These are phyloP conservation scores for Drosophila robusta DNA, from an alignment of 2,888 invertebrate genomes.

Conservation along the genomic window DNA sequence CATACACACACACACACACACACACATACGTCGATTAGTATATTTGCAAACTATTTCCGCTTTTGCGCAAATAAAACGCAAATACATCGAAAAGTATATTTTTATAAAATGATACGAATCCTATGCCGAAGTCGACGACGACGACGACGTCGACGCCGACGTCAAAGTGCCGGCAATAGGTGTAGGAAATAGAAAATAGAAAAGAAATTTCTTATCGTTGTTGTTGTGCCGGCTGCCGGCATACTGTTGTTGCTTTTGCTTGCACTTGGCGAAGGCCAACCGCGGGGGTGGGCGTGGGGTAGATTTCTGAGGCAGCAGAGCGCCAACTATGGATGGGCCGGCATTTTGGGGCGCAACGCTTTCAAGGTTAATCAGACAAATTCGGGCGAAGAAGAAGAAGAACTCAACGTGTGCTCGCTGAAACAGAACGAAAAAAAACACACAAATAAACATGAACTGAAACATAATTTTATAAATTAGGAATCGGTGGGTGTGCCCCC, in stretches of 20 bases:
- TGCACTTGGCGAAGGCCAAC: conserved; percentile 52
- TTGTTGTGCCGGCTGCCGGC: conserved; percentile 60
- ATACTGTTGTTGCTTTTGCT: conserved; percentile 41
- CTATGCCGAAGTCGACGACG: conserved; percentile 12
- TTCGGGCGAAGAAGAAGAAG: conserved; percentile 36
- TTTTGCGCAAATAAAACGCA: conserved; percentile 59
- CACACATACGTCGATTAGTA: conserved; percentile 18
- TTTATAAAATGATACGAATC: conserved; percentile 31
- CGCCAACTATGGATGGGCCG: conserved; percentile 18
- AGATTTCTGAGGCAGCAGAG: too few relatives aligned
- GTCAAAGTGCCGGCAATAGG: conserved; percentile 54
- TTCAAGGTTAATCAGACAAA: conserved; percentile 73
- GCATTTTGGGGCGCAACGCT: conserved; percentile 35
- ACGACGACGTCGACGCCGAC: conserved; percentile 30
- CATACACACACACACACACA: conserved; percentile 3
- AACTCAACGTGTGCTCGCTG: conserved; percentile 45
- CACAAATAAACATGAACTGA: conserved; percentile 47
- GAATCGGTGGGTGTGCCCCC: neutral
- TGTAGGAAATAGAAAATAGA: conserved; percentile 45
- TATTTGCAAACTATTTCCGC: conserved; percentile 74
- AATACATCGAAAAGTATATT: conserved; percentile 25
- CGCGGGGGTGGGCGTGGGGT: too few relatives aligned
- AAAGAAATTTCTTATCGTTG: conserved; percentile 27
- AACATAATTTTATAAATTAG: conserved; percentile 51
- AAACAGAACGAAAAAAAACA: conserved; percentile 36